phyloP scores from a whole-genome alignment of 2,888 invertebrate species.

The Pemphredon lugubris region DNA sequence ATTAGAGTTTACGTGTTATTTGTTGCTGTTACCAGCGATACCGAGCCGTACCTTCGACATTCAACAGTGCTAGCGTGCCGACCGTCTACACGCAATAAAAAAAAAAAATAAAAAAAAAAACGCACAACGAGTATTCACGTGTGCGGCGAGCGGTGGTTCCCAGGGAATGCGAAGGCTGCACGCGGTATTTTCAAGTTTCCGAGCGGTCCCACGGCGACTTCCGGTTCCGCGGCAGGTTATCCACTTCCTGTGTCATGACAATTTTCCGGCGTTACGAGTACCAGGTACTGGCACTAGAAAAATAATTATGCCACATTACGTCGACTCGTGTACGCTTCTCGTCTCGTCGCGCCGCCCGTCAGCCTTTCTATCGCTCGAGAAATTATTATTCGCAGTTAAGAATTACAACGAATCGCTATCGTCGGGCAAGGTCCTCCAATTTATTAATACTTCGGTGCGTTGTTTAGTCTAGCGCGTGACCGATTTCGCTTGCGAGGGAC shows the following conservation, averaged over 20 bases:
- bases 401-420: too few species aligned
- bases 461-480: too few species aligned
- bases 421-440: too few species aligned
- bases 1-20: too few species aligned
- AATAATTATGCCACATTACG: slow-evolving; percentile 1
- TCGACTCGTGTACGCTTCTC: too few species aligned
- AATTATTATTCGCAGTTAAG: too few species aligned
- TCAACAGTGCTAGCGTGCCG: background rate
- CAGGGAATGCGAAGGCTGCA: slow-evolving; percentile 40
- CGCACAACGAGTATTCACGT: slow-evolving; percentile 2
- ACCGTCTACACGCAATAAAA: slow-evolving; percentile 1
- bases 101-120: too few species aligned
- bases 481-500: too few species aligned
- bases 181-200: slow-evolving; percentile 61
- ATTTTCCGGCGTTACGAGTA: slow-evolving; percentile 45
- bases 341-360: too few species aligned
- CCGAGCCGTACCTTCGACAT: background rate
- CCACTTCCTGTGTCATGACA: slow-evolving; percentile 52
- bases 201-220: slow-evolving; percentile 66
- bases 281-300: slow-evolving; percentile 10
- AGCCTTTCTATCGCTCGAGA: too few species aligned
- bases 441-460: too few species aligned
- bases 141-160: slow-evolving; percentile 55
- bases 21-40: background rate
- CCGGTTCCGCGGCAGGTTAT: slow-evolving; percentile 59